Base-by-base conservation (phyloP, 64 coral and sea anemone species). In the Montipora sp. region DNA sequence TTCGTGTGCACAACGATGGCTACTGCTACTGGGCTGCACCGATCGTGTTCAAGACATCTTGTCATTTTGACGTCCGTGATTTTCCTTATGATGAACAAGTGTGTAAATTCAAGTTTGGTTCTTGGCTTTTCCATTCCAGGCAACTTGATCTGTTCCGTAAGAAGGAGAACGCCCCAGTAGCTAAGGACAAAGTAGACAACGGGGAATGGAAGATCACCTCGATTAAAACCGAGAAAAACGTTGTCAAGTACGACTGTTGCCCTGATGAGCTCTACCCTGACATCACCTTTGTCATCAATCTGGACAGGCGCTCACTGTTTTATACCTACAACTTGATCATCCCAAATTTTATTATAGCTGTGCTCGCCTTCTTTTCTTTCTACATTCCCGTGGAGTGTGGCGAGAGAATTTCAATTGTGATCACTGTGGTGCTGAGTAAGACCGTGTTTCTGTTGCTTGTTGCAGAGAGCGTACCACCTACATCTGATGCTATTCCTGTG, bases 311-410 rank as follows among this genome's bases (percentile, higher is more conserved):
- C 49, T 94, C 87, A n/a, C 87, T 96, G 44, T 96, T 94, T 15
- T 96, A 96, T 60, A 96, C 93, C 1, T 83, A 92, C 78, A 98
- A 95, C 16, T 79, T 94, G 13, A 89, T 94, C 14, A 85, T 98
- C 21, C 96, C 93, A 11, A 98, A 98, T 47, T 92, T 98, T 86
- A 78, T 98, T 27, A 98, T 98, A 73, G 93, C 92, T 4, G 82
- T 94, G 10, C 87, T 98, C 36, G 95, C 95, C 3, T 96, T 96
- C 84, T 96, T 94, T 73, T 96, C 95, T 0, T 96, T 96, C 22
- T 96, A 94, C 47, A 96, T 96, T 8, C 95, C 95, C 2, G 88
- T 94, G 5, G 95, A 96, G 83, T 94, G 95, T 47, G 95, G 95
- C 5, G 95, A 96, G 60, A 84, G 95, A 81, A 77, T 96, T 67